Evolutionary conservation across 2,797 vertebrate genomes (phyloP), one percentile per base, ranked within the genome.

Genomic region (Otolemur crassicaudatus): DNA sequence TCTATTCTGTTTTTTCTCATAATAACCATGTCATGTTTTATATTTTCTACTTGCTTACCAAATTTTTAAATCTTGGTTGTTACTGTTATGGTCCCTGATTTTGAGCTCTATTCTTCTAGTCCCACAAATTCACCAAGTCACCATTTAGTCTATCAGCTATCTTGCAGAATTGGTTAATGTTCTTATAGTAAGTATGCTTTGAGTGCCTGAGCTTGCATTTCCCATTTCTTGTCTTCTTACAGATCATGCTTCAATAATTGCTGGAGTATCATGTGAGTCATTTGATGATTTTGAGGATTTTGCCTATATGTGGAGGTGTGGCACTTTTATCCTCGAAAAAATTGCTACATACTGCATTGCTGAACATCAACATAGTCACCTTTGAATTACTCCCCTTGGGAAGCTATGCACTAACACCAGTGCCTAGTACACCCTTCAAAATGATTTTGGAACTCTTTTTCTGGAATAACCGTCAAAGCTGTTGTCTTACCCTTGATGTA

Each of bases 251-350:
- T 31, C 11, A 53, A 23, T 46, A 69, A 91, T 58, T 91, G 12
- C 12, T 77, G 19, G 3, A 11, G 3, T 49, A 25, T n/a, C 65
- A 67, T 70, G 11, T 53, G 67, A 90, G n/a, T 4, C 46, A 25
- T 91, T 34, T 60, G 43, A n/a, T 94, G n/a, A 87, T 72, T 91
- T 53, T 89, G 63, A 91, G 46, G 94, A 73, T 82, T 80, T 92
- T 92, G 7, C 65, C 20, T 53, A 27, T 77, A 56, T 53, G 14
- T 53, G 49, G 14, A 53, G 49, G 49, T 53, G 49, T 53, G 49
- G 14, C 13, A 16, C 14, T 53, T 53, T 53, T 53, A 53, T 53
- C 13, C 49, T 53, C 14, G 13, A 53, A 53, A 53, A 53, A 53
- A 14, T 53, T 40, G 49, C 49, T 53, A 53, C 49, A 53, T 53